Conservation (phyloP, 2,888 invertebrate genomes). For the Campoplex capitator region DNA sequence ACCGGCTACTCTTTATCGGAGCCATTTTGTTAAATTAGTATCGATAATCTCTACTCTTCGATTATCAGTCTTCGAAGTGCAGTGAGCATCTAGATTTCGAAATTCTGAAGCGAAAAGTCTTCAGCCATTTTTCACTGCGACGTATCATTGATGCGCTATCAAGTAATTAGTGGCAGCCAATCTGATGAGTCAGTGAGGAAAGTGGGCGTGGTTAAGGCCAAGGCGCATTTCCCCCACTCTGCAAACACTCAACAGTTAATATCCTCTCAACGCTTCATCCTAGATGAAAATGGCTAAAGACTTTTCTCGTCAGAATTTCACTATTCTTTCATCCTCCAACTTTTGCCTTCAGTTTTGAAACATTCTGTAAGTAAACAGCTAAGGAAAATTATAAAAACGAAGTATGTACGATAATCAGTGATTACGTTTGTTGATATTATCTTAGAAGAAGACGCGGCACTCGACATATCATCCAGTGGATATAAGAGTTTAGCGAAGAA, state of each 20-base stretch:
- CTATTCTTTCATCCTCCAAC: neutral
- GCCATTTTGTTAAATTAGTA: neutral
- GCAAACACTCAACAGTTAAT: neutral
- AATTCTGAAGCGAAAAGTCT: neutral
- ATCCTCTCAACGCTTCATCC: neutral
- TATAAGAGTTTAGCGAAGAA: constrained; percentile 27
- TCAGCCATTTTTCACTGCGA: neutral
- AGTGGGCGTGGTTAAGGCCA: neutral
- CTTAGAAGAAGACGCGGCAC: constrained; percentile 4
- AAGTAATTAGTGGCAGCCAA: neutral
- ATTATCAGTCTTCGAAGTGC: neutral
- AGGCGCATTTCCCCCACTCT: neutral
- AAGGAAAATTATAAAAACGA: neutral
- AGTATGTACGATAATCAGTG: neutral
- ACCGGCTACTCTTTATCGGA: neutral
- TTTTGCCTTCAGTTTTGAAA: neutral
- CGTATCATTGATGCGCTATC: neutral
- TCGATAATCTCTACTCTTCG: neutral
- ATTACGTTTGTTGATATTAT: neutral
- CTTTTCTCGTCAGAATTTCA: neutral
- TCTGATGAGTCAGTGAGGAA: neutral
- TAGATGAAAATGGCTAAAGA: neutral
- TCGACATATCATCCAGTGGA: constrained; percentile 21
- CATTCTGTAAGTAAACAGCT: neutral
- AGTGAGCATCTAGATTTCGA: neutral